A percentile compares a stretch with the other conserved stretches of the same genome.
Evolutionary conservation across 2,113 vertebrate species (phyloP).

Genomic region (Cromileptes altivelis): DNA sequence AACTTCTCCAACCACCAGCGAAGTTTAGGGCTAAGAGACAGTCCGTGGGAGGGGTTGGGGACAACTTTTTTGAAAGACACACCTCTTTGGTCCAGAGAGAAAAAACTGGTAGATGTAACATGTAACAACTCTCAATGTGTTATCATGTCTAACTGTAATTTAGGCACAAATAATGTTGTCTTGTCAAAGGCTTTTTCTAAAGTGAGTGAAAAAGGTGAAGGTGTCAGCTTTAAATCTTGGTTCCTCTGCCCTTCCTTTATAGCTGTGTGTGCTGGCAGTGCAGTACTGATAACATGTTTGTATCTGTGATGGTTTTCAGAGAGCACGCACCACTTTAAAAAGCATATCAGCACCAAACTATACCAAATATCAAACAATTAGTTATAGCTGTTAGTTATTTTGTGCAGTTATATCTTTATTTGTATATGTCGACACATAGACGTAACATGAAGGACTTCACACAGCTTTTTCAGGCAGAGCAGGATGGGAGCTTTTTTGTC

Average conservation of each 20-base stretch:
- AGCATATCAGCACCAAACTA: constrained; percentile 30
- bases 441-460: not conserved
- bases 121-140: constrained; percentile 1
- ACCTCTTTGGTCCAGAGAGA: constrained; percentile 72
- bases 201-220: not conserved
- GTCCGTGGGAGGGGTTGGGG: constrained; percentile 78
- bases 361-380: not conserved
- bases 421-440: not conserved
- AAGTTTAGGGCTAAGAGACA: constrained; percentile 74
- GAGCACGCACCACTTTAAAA: constrained; percentile 11
- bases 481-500: constrained; percentile 51
- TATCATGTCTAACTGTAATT: not conserved
- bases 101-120: constrained; percentile 24
- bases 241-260: constrained; percentile 48
- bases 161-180: not conserved
- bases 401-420: too few relatives aligned
- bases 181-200: not conserved
- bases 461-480: not conserved
- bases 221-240: constrained; percentile 30
- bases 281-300: constrained; percentile 54
- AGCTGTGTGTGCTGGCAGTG: constrained; percentile 22
- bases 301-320: constrained; percentile 40
- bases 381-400: not conserved
- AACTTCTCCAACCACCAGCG: constrained; percentile 67
- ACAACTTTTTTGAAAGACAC: constrained; percentile 75